Evolutionary conservation across 1,140 invertebrate species (phyloP).

Genomic region (Venturia canescens): DNA sequence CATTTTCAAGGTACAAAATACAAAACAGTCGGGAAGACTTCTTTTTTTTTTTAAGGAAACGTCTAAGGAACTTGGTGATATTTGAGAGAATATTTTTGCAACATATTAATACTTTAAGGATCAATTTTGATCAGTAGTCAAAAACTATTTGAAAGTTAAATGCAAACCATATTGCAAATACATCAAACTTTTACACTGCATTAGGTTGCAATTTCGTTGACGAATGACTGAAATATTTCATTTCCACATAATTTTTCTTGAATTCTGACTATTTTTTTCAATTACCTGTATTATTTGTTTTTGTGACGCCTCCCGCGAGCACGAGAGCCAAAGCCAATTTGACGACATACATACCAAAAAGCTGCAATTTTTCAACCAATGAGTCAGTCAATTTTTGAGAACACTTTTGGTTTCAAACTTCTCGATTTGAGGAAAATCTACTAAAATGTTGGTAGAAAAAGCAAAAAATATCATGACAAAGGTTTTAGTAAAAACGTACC

Average conservation of each 20-base stretch:
- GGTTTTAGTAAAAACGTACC: slow-evolving; percentile 72
- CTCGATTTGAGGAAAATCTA: too few species aligned
- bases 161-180: too few species aligned
- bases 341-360: slow-evolving; percentile 91
- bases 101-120: too few species aligned
- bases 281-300: slow-evolving; percentile 77
- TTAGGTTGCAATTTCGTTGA: too few species aligned
- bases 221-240: slow-evolving; percentile 23
- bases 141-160: too few species aligned
- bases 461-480: neutral
- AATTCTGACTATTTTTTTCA: neutral
- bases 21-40: too few species aligned
- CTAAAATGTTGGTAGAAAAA: slow-evolving; percentile 35
- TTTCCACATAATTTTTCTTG: neutral
- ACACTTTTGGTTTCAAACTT: too few species aligned
- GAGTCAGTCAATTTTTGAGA: slow-evolving; percentile 10
- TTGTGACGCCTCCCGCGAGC: slow-evolving; percentile 83
- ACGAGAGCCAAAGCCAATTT: slow-evolving; percentile 89
- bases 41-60: neutral
- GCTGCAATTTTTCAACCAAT: slow-evolving; percentile 76
- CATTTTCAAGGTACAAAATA: too few species aligned
- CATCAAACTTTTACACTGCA: too few species aligned
- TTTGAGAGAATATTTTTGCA: too few species aligned
- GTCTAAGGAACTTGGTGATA: neutral
- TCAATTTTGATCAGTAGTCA: too few species aligned